A percentile compares a stretch with the other conserved stretches of the same genome.
Conservation (phyloP, 2,888 invertebrate species). For the Cheilosia vulpina region DNA sequence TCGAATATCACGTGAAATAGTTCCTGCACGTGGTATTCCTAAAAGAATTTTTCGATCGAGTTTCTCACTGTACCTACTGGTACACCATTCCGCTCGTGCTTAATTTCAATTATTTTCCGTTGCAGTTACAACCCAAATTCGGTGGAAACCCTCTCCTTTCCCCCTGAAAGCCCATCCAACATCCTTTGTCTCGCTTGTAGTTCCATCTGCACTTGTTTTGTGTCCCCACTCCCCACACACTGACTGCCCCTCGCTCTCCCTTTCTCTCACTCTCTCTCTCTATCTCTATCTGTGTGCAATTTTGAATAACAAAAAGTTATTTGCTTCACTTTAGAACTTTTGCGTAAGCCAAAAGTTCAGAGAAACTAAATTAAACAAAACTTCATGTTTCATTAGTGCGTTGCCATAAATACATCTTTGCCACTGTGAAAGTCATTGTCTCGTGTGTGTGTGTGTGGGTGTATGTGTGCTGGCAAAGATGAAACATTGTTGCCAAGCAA, state of each 20-base stretch:
- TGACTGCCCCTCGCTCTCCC: not conserved
- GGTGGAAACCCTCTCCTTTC: not conserved
- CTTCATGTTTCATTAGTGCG: slow-evolving; percentile 49
- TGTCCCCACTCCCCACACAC: not conserved
- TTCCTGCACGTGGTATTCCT: not conserved
- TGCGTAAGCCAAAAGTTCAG: slow-evolving; percentile 20
- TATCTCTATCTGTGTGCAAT: not conserved
- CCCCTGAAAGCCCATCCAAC: not conserved
- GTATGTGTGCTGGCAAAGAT: not conserved
- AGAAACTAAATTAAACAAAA: slow-evolving; percentile 52
- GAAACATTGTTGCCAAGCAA: slow-evolving; percentile 28
- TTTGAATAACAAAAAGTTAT: slow-evolving; percentile 25
- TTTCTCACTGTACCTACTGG: not conserved
- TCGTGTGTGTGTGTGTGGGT: not conserved
- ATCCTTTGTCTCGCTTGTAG: not conserved
- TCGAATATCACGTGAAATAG: no score
- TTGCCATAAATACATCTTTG: slow-evolving; percentile 39
- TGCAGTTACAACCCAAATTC: not conserved
- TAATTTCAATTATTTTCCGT: not conserved
- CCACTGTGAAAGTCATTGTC: slow-evolving; percentile 23
- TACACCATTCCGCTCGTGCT: not conserved
- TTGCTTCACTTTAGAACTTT: slow-evolving; percentile 32
- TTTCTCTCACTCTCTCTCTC: not conserved
- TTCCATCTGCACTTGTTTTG: not conserved
- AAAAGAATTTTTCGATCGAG: not conserved